phyloP scores from a whole-genome alignment of 2,888 invertebrate genomes.

The Odontocolon sp. region DNA sequence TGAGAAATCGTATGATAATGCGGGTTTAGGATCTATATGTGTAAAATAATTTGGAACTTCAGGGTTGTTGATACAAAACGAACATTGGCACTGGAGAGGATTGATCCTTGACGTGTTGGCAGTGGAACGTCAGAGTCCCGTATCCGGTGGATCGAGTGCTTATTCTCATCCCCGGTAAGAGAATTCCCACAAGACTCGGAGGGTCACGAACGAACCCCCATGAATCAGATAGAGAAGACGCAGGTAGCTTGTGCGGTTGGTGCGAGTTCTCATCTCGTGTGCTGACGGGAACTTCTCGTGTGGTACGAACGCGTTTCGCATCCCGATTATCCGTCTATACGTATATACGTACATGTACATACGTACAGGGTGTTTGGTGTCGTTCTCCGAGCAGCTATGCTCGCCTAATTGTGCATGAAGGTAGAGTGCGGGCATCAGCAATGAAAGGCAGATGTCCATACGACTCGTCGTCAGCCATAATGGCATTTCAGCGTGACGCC shows the following conservation, averaged over 20 bases:
- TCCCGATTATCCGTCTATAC: constrained; percentile 18
- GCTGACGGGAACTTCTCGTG: neutral
- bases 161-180: neutral
- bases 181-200: constrained; percentile 40
- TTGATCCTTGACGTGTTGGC: constrained; percentile 11
- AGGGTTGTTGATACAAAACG: neutral
- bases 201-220: constrained; percentile 41
- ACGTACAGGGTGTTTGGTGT: neutral
- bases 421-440: neutral
- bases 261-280: constrained; percentile 15
- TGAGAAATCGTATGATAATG: too few species aligned
- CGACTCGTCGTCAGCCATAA: neutral
- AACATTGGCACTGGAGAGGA: neutral
- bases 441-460: constrained; percentile 5
- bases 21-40: too few species aligned
- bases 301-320: constrained; percentile 41
- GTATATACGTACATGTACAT: neutral
- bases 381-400: neutral
- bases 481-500: constrained; percentile 1
- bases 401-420: constrained; percentile 33
- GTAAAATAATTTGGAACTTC: constrained; percentile 12
- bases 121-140: neutral
- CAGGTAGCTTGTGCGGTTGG: constrained; percentile 35
- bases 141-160: constrained; percentile 14
- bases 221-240: constrained; percentile 53